These are phyloP conservation scores for Spheniscus humboldti DNA, from an alignment of 2,797 vertebrate genomes.

Conservation along the genomic window DNA sequence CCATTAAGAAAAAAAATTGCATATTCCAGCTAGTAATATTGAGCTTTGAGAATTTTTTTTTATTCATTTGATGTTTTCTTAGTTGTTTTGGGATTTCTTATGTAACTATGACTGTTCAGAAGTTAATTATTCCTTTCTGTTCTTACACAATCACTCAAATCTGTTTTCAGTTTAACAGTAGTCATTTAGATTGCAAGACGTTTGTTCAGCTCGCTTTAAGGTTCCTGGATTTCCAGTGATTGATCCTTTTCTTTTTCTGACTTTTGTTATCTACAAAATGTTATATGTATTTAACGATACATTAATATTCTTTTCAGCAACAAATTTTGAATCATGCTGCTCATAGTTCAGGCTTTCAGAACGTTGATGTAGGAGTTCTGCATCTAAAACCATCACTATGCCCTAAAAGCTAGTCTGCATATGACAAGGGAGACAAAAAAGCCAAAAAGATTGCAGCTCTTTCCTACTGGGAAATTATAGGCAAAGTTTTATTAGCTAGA, in stretches of 20 bases:
- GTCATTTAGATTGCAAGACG: not conserved
- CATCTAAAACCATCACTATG: not conserved
- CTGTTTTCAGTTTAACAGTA: not conserved
- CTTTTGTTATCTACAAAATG: not conserved
- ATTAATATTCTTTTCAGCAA: not conserved
- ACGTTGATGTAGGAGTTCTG: not conserved
- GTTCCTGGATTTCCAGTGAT: not conserved
- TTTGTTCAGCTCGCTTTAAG: not conserved
- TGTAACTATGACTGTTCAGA: not conserved
- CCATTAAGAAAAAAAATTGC: not conserved
- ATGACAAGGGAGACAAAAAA: not conserved
- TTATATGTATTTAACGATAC: not conserved
- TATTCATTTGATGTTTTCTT: not conserved
- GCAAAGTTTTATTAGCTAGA: not conserved
- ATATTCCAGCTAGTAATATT: not conserved
- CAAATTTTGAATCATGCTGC: not conserved
- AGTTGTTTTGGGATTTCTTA: not conserved
- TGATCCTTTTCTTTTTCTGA: not conserved
- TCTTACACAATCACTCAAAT: not conserved
- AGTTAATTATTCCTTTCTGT: not conserved
- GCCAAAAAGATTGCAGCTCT: not conserved
- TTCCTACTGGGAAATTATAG: not conserved
- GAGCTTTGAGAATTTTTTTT: not conserved
- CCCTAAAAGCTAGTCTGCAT: not conserved
- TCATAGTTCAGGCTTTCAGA: not conserved